Evolutionary conservation across 2,113 vertebrate genomes (phyloP), one percentile per base, ranked within the genome.

Genomic region (Sinocyclocheilus rhinocerous): DNA sequence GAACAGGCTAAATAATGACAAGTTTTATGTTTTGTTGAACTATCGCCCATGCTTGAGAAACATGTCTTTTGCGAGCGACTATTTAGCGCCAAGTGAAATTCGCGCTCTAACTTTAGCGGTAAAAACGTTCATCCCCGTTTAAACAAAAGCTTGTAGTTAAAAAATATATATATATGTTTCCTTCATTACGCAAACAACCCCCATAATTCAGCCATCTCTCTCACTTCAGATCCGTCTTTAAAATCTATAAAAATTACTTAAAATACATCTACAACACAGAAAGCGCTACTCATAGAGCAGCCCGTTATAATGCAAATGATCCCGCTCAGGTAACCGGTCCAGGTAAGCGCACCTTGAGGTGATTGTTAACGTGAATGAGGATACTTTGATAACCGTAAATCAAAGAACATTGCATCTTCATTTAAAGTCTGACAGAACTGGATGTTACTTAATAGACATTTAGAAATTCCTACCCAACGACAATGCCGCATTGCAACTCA

Each of bases 291-390:
- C 52, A 0, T 0, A 72, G 16, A 36, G 24, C 50, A 39, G 20
- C 59, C 85, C 59, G 72, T 82, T 65, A 82, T 76, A 52, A 79
- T 45, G 63, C 50, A 79, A 79, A 80, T 79, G 2, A 10, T 10
- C 10, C 18, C 61, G 22, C 26, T 18, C 22, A 67, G n/a, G 45
- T 79, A 45, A 63, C 24, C 2, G 4, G 10, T 50, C 24, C 16
- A 39, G 15, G n/a, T 81, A 10, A 63, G 48, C 52, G 13, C 48
- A 65, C 78, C 4, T 76, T 26, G 18, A 36, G 8, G 76, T 24
- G 57, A 65, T 61, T 26, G 36, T 45, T 36, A 61, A 10, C 59
- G 22, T 67, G 79, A 81, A 81, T 29, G 79, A 48, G 18, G 57
- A 81, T 81, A 63, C 57, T 1, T 4, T 15, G 33, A 55, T 84